phyloP scores from a whole-genome alignment of 1,140 invertebrate genomes.

The Papilio helenus region DNA sequence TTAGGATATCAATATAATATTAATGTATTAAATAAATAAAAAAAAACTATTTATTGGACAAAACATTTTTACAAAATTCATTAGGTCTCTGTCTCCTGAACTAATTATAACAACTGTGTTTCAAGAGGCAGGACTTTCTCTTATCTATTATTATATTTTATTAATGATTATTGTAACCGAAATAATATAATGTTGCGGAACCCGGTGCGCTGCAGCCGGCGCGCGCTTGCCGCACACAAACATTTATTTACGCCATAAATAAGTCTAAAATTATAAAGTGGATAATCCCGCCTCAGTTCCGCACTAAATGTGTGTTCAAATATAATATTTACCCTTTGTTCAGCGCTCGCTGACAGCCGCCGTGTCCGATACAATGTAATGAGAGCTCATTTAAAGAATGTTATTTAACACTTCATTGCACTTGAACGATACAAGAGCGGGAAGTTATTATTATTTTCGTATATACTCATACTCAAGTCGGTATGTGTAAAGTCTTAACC shows the following conservation, averaged over 20 bases:
- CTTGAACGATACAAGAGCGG: neutral
- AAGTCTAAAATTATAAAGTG: constrained; percentile 20
- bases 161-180: neutral
- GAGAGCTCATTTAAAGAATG: neutral
- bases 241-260: constrained; percentile 11
- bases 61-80: too few species aligned
- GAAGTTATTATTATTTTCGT: neutral
- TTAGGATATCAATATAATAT: neutral
- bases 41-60: too few species aligned
- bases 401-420: neutral
- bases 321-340: constrained; percentile 5
- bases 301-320: neutral
- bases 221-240: neutral
- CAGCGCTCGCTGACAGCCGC: neutral
- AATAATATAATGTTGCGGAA: neutral
- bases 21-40: neutral
- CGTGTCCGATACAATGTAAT: neutral
- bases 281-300: constrained; percentile 10
- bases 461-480: neutral
- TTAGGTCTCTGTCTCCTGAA: too few species aligned
- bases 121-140: too few species aligned
- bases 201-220: neutral
- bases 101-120: too few species aligned
- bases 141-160: too few species aligned
- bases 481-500: neutral